phyloP scores from a whole-genome alignment of 2,888 invertebrate genomes.

The Polydrusus tereticollis region DNA sequence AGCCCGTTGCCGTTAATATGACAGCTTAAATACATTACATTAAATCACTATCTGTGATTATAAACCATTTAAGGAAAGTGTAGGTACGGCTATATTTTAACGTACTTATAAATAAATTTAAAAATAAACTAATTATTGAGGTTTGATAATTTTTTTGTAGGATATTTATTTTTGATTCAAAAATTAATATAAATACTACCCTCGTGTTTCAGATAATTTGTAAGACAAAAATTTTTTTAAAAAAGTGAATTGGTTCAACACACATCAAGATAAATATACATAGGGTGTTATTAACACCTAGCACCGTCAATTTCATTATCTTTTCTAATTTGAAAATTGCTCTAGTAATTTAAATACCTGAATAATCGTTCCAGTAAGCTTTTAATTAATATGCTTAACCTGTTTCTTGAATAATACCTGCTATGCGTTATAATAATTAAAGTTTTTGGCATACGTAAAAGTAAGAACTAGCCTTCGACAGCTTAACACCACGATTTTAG shows the following conservation, averaged over 20 bases:
- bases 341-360: slow-evolving; percentile 24
- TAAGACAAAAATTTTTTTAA: neutral
- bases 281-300: slow-evolving; percentile 24
- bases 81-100: neutral
- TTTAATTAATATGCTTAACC: neutral
- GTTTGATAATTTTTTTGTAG: neutral
- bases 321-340: slow-evolving; percentile 29
- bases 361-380: slow-evolving; percentile 8
- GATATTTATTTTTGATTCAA: too few species aligned
- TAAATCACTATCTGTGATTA: slow-evolving; percentile 39
- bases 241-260: too few species aligned
- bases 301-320: slow-evolving; percentile 14
- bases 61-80: slow-evolving; percentile 34
- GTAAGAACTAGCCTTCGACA: too few species aligned
- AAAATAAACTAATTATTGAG: neutral
- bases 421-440: neutral
- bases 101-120: neutral
- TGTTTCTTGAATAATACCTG: neutral
- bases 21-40: slow-evolving; percentile 44
- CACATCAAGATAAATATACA: slow-evolving; percentile 8
- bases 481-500: too few species aligned
- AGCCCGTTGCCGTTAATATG: slow-evolving; percentile 44
- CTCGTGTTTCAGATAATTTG: neutral
- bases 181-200: neutral
- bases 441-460: neutral